Base-by-base conservation (phyloP, 2,888 invertebrate genomes). In the Rhodophaea formosa region DNA sequence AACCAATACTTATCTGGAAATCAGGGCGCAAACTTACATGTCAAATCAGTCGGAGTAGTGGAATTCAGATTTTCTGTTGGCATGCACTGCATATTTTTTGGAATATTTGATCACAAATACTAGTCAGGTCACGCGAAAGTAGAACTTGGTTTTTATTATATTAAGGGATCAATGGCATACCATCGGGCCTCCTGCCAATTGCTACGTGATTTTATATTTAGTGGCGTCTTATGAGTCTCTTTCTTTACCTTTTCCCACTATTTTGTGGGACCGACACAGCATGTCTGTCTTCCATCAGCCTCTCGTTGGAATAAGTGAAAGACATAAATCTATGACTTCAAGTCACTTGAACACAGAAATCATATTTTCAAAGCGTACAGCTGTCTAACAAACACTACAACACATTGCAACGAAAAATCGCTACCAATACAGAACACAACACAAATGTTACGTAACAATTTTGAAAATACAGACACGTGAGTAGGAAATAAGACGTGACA, bases 1-100 rank as follows among this genome's bases (percentile, higher is more conserved):
- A 76, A 75, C 72, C 80, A 79, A 83, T 82, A 71, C 77, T 76
- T 75, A 78, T 75, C 72, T 69, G 60, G 57, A 73, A 83, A 82
- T 84, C 84, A 82, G 73, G 77, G 68, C 68, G 65, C 69, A 71
- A 67, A 79, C 79, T 75, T 70, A 74, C 74, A 67, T 65, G 66
- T 81, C 74, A 85, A 86, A 81, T 75, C 75, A 72, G 70, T 70
- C 74, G 60, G 62, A 62, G 46, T 45, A 65, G 66, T 59, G 64
- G 59, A 62, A 65, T 63, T 67, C 66, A 59, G 60, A 63, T 61
- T 64, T 62, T 59, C 58, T 59, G 62, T 57, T 58, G 64, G 60
- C 60, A 63, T 59, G 62, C 59, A 60, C 39, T 30, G 56, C 15
- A 30, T 49, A 30, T 29, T 56, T 51, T 56, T 56, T 56, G 10